phyloP scores from a whole-genome alignment of 2,113 vertebrate species.

The Cryptomyrus ogoouensis region DNA sequence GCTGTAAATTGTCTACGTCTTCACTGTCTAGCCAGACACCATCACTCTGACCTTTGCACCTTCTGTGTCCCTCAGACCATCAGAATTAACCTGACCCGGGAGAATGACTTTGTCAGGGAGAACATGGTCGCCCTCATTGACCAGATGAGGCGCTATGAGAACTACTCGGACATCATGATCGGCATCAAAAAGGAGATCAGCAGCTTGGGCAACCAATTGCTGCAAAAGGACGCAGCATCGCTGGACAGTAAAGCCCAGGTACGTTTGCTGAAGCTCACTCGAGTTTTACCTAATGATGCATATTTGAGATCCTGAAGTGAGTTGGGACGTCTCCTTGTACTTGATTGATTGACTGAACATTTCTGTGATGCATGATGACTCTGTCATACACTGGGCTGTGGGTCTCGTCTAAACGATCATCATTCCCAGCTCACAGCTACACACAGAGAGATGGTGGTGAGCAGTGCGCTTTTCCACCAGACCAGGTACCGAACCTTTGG shows the following conservation, averaged over 20 bases:
- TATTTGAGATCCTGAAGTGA: background rate
- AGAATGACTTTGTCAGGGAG: slow-evolving; percentile 85
- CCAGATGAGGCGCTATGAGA: slow-evolving; percentile 85
- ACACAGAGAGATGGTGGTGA: background rate
- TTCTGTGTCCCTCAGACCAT: slow-evolving; percentile 66
- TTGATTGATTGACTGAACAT: background rate
- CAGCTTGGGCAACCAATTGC: slow-evolving; percentile 81
- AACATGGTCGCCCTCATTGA: slow-evolving; percentile 74
- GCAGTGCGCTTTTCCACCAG: background rate
- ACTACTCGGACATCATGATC: slow-evolving; percentile 89
- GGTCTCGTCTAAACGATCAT: background rate
- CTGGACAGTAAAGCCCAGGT: slow-evolving; percentile 75
- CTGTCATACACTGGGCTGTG: background rate
- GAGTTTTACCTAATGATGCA: background rate
- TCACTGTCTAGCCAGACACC: background rate
- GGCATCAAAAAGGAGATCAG: slow-evolving; percentile 94
- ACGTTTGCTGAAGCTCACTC: background rate
- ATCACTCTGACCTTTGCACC: background rate
- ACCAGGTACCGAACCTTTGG: background rate
- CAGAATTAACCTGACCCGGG: slow-evolving; percentile 86
- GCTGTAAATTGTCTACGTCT: background rate
- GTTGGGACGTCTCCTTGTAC: background rate
- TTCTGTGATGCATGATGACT: background rate
- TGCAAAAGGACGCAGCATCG: slow-evolving; percentile 73
- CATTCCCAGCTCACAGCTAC: background rate